A percentile compares a stretch with the other conserved stretches of the same genome.
Evolutionary conservation across 2,113 vertebrate species (phyloP).

Genomic region (Menura novaehollandiae): DNA sequence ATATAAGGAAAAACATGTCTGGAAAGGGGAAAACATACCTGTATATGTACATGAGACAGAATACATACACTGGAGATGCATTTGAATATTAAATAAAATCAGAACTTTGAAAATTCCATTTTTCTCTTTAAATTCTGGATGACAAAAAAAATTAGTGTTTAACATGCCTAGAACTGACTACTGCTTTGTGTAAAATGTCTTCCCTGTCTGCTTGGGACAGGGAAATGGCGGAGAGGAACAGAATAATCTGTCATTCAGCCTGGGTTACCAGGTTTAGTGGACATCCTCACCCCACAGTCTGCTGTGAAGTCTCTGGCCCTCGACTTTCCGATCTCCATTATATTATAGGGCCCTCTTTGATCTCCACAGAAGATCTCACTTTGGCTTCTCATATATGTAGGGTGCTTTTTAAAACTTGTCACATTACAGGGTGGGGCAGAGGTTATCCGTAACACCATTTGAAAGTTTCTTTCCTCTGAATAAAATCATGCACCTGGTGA

Average conservation of each 20-base stretch:
- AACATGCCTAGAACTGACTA: not conserved
- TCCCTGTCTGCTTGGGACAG: not conserved
- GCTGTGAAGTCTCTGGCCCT: not conserved
- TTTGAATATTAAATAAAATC: not conserved
- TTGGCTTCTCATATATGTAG: not conserved
- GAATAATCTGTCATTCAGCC: not conserved
- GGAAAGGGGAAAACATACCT: not conserved
- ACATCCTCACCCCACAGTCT: not conserved
- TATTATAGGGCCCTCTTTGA: not conserved
- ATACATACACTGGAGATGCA: not conserved
- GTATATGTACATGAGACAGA: not conserved
- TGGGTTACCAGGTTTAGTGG: not conserved
- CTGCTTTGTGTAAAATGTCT: not conserved
- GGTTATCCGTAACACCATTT: not conserved
- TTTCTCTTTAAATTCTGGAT: not conserved
- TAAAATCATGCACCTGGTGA: not conserved
- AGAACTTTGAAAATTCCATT: not conserved
- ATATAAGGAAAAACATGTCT: not conserved
- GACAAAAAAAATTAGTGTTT: not conserved
- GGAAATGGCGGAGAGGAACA: not conserved
- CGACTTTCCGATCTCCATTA: not conserved
- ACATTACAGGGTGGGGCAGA: not conserved
- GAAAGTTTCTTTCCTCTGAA: not conserved
- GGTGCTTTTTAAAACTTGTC: not conserved
- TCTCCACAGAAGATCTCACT: not conserved